Base-by-base conservation (phyloP, 1,140 invertebrate genomes). In the Tetragnatha versicolor region DNA sequence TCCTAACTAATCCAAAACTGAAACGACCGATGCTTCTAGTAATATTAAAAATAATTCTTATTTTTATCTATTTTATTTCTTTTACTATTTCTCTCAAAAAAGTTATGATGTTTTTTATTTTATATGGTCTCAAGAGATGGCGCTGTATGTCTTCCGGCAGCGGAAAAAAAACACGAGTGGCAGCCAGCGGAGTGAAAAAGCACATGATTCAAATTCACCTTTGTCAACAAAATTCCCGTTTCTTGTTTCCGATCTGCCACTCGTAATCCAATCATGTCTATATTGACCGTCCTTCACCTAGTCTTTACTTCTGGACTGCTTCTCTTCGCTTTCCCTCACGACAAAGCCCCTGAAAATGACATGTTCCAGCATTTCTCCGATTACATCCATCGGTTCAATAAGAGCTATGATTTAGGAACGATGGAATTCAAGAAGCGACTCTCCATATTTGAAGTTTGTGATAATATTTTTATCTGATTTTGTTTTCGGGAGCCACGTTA, bases 371-470 rank as follows among this genome's bases (percentile, higher is more conserved):
- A 10, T 79, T 93, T 92, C 82, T 82, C 89, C 66, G 84, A 87
- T 51, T 93, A 91, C 81, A 86, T 92, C 20, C 45, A 85, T 65
- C 87, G 88, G 73, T 92, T 89, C 81, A 91, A 92, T 81, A 93
- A 92, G 87, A 87, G 87, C 60, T 93, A 93, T 84, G 86, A 83
- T 85, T 83, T 86, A 68, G 85, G 89, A 83, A 84, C 88, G 0
- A 83, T 83, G 0, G 89, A 91, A 84, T 92, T 91, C 81, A 82
- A 87, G 66, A 84, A 84, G 31, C 88, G 90, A 85, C 89, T 90
- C 80, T 81, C 88, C 68, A 88, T 88, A 79, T 93, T 93, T 86
- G 88, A 90, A 87, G 92, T 92, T 85, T 86, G 84, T 53, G 49
- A 49, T 58, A 27, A 45, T 69, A 60, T 51, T 22, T 22, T 31